Conservation (phyloP, 2,888 invertebrate genomes). For the Drosophila pseudotalamancana region DNA sequence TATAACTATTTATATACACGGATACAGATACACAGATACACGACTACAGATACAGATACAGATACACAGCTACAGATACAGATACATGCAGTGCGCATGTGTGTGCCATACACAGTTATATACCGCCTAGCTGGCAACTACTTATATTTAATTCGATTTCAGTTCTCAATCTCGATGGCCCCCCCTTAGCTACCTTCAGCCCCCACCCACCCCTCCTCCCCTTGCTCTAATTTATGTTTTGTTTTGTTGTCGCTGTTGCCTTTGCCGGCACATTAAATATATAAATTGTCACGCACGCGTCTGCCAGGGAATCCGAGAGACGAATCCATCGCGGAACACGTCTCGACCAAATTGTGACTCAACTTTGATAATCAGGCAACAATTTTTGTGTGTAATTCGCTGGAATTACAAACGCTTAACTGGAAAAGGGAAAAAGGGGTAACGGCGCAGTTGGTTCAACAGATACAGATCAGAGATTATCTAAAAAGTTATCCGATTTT, state of each 20-base stretch:
- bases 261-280: slow-evolving; percentile 48
- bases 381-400: slow-evolving; percentile 29
- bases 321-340: slow-evolving; percentile 47
- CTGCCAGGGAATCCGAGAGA: slow-evolving; percentile 26
- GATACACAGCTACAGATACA: slow-evolving; percentile 23
- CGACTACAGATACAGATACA: slow-evolving; percentile 14
- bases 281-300: slow-evolving; percentile 70
- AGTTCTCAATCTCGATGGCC: slow-evolving; percentile 14
- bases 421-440: slow-evolving; percentile 37
- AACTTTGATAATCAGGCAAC: slow-evolving; percentile 41
- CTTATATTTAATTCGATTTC: slow-evolving; percentile 72
- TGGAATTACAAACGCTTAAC: slow-evolving; percentile 37
- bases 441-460: background rate
- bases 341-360: slow-evolving; percentile 13
- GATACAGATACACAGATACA: slow-evolving; percentile 35
- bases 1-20: slow-evolving; percentile 78
- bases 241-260: slow-evolving; percentile 57
- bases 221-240: slow-evolving; percentile 69
- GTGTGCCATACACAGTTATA: slow-evolving; percentile 29
- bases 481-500: background rate
- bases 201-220: background rate
- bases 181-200: slow-evolving; percentile 23
- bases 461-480: slow-evolving; percentile 4
- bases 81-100: slow-evolving; percentile 36
- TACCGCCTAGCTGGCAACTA: slow-evolving; percentile 39